Evolutionary conservation across 2,113 vertebrate species (phyloP), one percentile per base, ranked within the genome.

Genomic region (Toxotes chatareus): DNA sequence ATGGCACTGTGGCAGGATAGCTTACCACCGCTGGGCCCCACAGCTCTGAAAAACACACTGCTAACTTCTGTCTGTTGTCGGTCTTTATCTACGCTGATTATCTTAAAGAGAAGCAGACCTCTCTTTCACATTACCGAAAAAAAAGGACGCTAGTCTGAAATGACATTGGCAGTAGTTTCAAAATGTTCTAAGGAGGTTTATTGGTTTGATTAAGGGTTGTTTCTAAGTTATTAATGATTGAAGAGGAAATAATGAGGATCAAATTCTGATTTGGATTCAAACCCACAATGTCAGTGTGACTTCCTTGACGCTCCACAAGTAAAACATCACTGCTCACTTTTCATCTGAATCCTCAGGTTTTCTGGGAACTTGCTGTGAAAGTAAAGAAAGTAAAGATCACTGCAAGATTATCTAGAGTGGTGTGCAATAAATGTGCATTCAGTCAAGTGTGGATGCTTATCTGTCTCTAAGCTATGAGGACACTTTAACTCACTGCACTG

Each of bases 1-100:
- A 21, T 8, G 80, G 85, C 57, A 40, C 69, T 73, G 79, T 67
- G 85, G 86, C 80, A 69, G 82, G 57, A 79, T 53, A 69, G 31
- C 61, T 71, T 23, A 57, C 49, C 75, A 57, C 79, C 5, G 23
- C 79, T 31, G 73, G 75, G 79, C 79, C 79, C 77, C 79, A 19
- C 32, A 31, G 27, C 70, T 73, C 69, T 70, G 60, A 57, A 60
- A 53, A 78, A 78, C 71, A 73, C 46, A 36, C 12, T 0, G 14
- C 61, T 11, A 36, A 57, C 72, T 76, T 49, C 51, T 53, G 76
- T 57, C 34, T 64, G 56, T 56, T 74, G 51, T 76, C 34, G 2
- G 40, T 62, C 36, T 83, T 74, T 74, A 79, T 82, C 80, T 56
- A 7, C 67, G 23, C 55, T 56, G 49, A 78, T 79, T 69, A 74